Evolutionary conservation across 2,113 vertebrate species (phyloP), one percentile per base, ranked within the genome.

Genomic region (Gymnarchus niloticus): DNA sequence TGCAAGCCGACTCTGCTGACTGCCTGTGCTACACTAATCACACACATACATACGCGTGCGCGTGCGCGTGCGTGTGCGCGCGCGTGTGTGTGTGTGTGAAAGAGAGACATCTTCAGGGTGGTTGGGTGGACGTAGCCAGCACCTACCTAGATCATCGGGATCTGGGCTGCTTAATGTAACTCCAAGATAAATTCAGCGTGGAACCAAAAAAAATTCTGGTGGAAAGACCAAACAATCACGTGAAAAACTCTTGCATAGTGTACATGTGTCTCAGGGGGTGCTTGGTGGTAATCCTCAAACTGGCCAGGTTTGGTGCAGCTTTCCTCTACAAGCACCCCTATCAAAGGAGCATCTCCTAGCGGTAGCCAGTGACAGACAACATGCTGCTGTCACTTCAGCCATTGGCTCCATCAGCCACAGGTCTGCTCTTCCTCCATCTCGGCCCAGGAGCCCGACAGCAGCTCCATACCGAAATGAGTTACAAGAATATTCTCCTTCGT

Each of bases 401-500:
- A 80, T 48, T 25, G 2, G 44, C 14, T 73, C 25, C 5, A 17
- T 73, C 28, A 73, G 28, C 23, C 61, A 37, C 61, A 69, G 33
- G 84, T 51, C 48, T 17, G 28, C 25, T 77, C 49, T 19, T 85
- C 84, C 1, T 52, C 49, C 28, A 54, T 77, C 28, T 76, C 59
- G 6, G 41, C 41, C 52, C 81, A 33, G 12, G 25, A 33, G 17
- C 10, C 48, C 12, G 65, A 10, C 83, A 41, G 59, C 56, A 49
- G 48, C 19, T 7, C 65, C 37, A 19, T 56, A 41, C 81, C 52
- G 59, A 44, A 73, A 81, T 56, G 73, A 61, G 46, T 65, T 44
- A 65, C 57, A 81, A 51, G 28, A 59, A 80, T 83, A 56, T 73
- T 77, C 85, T 80, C 49, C 56, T 78, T 65, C 77, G 83, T 77